Percentiles rank a stretch among this genome's conserved stretches.
phyloP scores from a whole-genome alignment of 2,113 vertebrate genomes.

The Odobenus rosmarus region DNA sequence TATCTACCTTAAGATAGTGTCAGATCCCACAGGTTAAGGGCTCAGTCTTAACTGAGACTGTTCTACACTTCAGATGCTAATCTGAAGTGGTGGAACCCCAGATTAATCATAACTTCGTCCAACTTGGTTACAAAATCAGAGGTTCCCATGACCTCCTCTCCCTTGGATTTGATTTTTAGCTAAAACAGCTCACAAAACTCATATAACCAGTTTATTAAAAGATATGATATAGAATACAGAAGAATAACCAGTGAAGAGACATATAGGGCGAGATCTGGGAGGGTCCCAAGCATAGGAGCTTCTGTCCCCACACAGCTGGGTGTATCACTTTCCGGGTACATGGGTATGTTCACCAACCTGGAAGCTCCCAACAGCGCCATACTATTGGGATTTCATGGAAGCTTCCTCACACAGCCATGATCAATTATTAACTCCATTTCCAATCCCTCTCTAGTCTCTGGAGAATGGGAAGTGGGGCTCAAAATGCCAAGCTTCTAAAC shows the following conservation, averaged over 20 bases:
- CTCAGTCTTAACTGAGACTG: neutral
- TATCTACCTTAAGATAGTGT: neutral
- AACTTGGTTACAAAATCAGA: neutral
- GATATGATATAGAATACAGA: neutral
- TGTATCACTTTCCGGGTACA: neutral
- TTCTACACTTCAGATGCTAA: neutral
- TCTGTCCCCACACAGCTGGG: neutral
- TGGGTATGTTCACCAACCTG: neutral
- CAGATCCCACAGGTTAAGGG: neutral
- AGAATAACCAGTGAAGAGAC: neutral
- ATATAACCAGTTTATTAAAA: neutral
- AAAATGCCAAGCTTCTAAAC: neutral
- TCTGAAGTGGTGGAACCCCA: neutral
- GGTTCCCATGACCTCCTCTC: neutral
- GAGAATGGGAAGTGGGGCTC: neutral
- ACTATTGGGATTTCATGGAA: neutral
- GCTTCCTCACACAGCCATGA: neutral
- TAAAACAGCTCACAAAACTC: neutral
- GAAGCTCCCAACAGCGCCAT: neutral
- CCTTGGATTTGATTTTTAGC: neutral
- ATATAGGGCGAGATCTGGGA: neutral
- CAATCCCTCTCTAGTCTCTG: neutral
- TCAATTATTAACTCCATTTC: neutral
- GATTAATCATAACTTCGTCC: neutral
- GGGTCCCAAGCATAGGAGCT: neutral